phyloP scores from a whole-genome alignment of 2,113 vertebrate genomes.

The Haemorhous mexicanus region DNA sequence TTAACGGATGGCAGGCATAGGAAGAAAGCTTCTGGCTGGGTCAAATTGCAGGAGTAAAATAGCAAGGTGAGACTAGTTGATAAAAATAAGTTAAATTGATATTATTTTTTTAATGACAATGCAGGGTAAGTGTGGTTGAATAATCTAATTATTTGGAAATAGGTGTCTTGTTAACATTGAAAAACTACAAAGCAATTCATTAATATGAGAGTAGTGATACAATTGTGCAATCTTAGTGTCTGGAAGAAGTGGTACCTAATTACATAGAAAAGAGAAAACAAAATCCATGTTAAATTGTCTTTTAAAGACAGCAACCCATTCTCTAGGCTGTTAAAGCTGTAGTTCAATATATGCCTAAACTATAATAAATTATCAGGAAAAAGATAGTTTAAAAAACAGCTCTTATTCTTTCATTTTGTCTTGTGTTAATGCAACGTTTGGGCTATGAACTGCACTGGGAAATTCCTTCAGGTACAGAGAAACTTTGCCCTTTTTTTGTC shows the following conservation, averaged over 20 bases:
- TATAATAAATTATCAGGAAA: background rate
- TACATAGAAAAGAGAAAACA: background rate
- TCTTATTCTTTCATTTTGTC: background rate
- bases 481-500: background rate
- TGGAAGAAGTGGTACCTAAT: background rate
- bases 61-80: background rate
- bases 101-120: background rate
- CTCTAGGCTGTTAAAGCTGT: background rate
- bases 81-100: background rate
- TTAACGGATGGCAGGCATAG: constrained; percentile 12
- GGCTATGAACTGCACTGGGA: background rate
- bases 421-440: background rate
- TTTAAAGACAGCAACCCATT: background rate
- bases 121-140: background rate
- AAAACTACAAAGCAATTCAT: background rate
- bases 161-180: background rate
- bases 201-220: background rate
- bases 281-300: background rate
- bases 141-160: background rate
- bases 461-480: background rate
- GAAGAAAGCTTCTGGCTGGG: background rate
- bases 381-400: background rate
- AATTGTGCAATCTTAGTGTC: background rate
- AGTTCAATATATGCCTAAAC: background rate
- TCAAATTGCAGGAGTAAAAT: background rate